Percentiles rank a stretch among this genome's conserved stretches.
Conservation (phyloP, 2,113 vertebrate genomes). For the Tragulus kanchil region DNA sequence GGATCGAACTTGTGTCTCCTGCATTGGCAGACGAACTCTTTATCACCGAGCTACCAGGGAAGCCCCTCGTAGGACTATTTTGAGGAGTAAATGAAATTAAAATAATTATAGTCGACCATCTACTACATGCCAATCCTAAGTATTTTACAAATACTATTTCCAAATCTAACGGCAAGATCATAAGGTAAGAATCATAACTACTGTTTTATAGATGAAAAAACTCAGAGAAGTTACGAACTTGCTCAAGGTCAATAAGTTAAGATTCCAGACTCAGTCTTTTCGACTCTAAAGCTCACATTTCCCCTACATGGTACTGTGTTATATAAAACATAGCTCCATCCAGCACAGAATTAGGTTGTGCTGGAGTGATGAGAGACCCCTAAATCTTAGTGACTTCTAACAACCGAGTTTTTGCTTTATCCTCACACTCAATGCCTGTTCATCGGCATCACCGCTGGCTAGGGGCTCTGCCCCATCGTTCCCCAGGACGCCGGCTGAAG, state of each 20-base stretch:
- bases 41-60: no score
- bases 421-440: neutral
- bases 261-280: neutral
- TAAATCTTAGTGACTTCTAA: neutral
- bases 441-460: no score
- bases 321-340: constrained; percentile 12
- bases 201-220: neutral
- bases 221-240: constrained; percentile 12
- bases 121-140: neutral
- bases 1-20: no score
- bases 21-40: no score
- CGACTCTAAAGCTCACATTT: neutral
- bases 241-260: neutral
- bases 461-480: neutral
- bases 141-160: neutral
- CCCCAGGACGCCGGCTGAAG: neutral
- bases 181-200: neutral
- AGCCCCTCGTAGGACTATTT: neutral
- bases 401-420: neutral
- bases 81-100: constrained; percentile 27
- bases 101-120: neutral
- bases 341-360: constrained; percentile 57
- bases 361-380: neutral
- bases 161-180: neutral
- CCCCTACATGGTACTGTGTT: neutral